These are phyloP conservation scores for Meteorus sp. DNA, from an alignment of 1,140 invertebrate genomes.

Conservation along the genomic window DNA sequence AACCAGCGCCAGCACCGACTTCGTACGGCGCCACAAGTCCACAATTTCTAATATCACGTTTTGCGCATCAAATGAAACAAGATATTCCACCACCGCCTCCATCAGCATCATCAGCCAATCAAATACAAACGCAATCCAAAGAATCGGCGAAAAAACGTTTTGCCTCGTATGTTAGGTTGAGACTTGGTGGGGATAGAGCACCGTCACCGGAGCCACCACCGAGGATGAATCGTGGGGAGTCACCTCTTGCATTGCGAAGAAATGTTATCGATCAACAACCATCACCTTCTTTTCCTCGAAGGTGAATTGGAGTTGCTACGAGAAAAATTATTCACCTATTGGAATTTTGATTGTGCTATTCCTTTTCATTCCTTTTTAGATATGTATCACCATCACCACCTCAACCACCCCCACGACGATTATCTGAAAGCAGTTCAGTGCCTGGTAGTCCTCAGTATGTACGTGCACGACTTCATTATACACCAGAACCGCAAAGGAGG, in stretches of 20 bases:
- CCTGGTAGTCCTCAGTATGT: slow-evolving; percentile 71
- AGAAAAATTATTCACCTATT: neutral
- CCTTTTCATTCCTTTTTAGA: slow-evolving; percentile 43
- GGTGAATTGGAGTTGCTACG: no score
- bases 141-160: slow-evolving; percentile 66
- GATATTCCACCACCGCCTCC: slow-evolving; percentile 38
- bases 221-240: slow-evolving; percentile 66
- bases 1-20: slow-evolving; percentile 49
- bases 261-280: slow-evolving; percentile 61
- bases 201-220: slow-evolving; percentile 70
- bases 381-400: slow-evolving; percentile 70
- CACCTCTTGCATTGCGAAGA: slow-evolving; percentile 64
- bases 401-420: slow-evolving; percentile 62
- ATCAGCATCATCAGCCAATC: no score
- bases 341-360: neutral
- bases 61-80: slow-evolving; percentile 50
- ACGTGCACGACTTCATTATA: slow-evolving; percentile 69
- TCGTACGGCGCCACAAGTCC: slow-evolving; percentile 50
- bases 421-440: slow-evolving; percentile 69
- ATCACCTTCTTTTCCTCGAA: slow-evolving; percentile 62
- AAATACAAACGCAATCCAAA: slow-evolving; percentile 39
- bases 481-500: slow-evolving; percentile 71
- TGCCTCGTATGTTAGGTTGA: slow-evolving; percentile 74
- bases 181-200: slow-evolving; percentile 54
- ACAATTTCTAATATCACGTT: slow-evolving; percentile 52